Conservation (phyloP, 2,797 vertebrate genomes). For the Cossypha polioptera region DNA sequence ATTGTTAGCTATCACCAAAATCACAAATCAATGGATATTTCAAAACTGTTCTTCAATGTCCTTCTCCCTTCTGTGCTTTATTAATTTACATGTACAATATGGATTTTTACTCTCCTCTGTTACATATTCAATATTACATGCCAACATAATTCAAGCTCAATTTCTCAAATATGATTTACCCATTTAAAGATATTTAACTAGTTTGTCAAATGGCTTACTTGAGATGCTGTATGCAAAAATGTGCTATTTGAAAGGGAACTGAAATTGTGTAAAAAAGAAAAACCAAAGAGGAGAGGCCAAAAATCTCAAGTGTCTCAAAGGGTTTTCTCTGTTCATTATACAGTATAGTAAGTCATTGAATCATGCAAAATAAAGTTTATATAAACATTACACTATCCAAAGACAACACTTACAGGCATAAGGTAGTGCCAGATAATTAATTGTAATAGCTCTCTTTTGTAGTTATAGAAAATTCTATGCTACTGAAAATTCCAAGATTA, state of each 20-base stretch:
- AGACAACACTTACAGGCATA: background rate
- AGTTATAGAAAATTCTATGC: background rate
- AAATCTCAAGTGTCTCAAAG: background rate
- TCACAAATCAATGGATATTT: background rate
- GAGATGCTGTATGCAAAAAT: background rate
- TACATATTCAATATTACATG: background rate
- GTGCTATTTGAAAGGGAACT: background rate
- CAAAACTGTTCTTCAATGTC: background rate
- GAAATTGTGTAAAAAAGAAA: background rate
- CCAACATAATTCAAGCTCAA: background rate
- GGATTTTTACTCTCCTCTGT: background rate
- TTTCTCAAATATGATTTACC: background rate
- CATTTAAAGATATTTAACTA: background rate
- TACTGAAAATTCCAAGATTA: background rate
- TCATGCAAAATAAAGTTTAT: background rate
- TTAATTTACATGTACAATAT: background rate
- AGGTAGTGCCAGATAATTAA: background rate
- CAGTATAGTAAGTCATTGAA: background rate
- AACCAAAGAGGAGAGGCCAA: background rate
- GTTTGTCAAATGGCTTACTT: background rate
- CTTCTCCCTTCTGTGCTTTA: background rate
- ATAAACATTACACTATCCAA: background rate
- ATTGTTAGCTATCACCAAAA: background rate
- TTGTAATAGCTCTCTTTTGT: background rate
- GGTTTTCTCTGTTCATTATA: background rate